Evolutionary conservation across 2,113 vertebrate genomes (phyloP), one percentile per base, ranked within the genome.

Genomic region (Gorilla gorilla): DNA sequence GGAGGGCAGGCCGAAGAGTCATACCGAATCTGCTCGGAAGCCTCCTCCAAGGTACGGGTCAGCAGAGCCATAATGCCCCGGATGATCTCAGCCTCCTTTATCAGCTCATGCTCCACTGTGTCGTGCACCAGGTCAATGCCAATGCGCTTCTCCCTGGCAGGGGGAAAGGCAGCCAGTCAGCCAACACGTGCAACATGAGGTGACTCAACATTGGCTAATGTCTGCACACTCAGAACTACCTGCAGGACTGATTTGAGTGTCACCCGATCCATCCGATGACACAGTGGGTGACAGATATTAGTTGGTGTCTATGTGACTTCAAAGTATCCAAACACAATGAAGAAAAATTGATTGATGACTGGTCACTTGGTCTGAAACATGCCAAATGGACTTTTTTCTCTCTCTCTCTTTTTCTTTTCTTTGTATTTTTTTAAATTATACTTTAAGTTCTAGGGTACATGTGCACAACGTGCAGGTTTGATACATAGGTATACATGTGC

Each of bases 21-120:
- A 35, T 64, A 99, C 99, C 99, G 98, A 97, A 99, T 99, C 98
- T 99, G 99, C 96, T 99, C 99, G 0, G 96, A 97, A 8, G 98
- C 98, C 98, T 99, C 99, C 96, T 99, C 99, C 78, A 98, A 5
- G 0, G 99, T 99, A 32, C 93, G 98, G 90, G 98, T 98, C 83
- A 99, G 98, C 90, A 99, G 98, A 43, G 98, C 94, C 16, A 96
- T 96, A 75, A 99, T 98, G 0, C 98, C 99, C 68, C 98, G 98
- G 4, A 99, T 96, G 25, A 99, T 97, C 83, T 99, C 99, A 5
- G 38, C 98, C 98, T 99, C 99, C 98, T 99, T 99, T 66, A 98
- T 50, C 93, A 99, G 98, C 91, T 99, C 99, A 83, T 35, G 96
- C 50, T 99, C 99, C 81, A 99, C 99, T 45, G 99, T 98, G 2